Base-by-base conservation (phyloP, 2,888 invertebrate genomes). In the Hyalella azteca region DNA sequence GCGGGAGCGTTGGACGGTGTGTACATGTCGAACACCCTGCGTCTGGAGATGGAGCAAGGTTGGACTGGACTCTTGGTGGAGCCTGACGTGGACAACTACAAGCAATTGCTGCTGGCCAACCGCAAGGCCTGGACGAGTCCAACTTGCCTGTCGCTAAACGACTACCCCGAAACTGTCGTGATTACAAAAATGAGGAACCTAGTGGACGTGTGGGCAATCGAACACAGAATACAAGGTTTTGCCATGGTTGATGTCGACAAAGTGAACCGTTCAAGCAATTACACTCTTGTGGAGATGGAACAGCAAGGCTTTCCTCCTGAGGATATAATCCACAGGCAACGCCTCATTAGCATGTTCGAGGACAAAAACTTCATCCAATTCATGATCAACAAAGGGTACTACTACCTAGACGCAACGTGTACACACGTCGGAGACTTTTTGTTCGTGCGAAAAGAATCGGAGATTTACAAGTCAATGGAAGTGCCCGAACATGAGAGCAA, bases 121-220 rank as follows among this genome's bases (percentile, higher is more conserved):
- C 59, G 83, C 11, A 78, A 54, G 40, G 78, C 80, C 13, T 83
- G 83, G 83, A 66, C 76, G 1, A 81, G 81, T 15, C 77, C 78
- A 0, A 76, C 77, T 4, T 83, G 83, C 26, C 32, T 83, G 1
- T 79, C 81, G 26, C 77, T 76, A 1, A 26, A 60, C n/a, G 26
- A 32, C 13, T 80, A 78, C n/a, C 81, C 81, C 4, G 54, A 80
- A n/a, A 29, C 39, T 1, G 77, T 76, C 29, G 49, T 83, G 15
- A 50, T 82, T 15, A 81, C 75, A 11, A 66, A 66, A 36, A 66
- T 66, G 66, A 66, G 66, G 39, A 66, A 66, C 13, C 54, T n/a
- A n/a, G 80, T 83, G 29, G 83, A 83, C 39, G 80, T 83, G 13
- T 83, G 83, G 83, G 81, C 49, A 32, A 80, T 83, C 5, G 83